A percentile compares a stretch with the other conserved stretches of the same genome.
phyloP scores from a whole-genome alignment of 1,140 invertebrate genomes.

The Arion vulgaris region DNA sequence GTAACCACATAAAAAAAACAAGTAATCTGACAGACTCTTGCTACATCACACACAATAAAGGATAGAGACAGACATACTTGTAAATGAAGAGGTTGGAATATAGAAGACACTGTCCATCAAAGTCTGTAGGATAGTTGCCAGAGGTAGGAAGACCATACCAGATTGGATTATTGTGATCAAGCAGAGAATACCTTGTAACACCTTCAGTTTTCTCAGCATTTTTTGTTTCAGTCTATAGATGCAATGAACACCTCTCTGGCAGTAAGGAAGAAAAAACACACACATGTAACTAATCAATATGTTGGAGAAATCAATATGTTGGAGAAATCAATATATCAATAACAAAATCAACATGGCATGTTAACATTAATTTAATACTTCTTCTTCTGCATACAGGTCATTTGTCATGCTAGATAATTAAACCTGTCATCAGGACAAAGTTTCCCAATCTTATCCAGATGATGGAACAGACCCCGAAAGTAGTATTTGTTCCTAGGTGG shows the following conservation, averaged over 20 bases:
- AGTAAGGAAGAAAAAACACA: not conserved
- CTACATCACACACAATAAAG: not conserved
- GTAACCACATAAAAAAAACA: not conserved
- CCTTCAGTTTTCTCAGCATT: not conserved
- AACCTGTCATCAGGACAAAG: no score
- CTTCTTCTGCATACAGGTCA: no score
- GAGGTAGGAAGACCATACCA: constrained; percentile 13
- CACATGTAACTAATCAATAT: not conserved
- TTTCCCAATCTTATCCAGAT: no score
- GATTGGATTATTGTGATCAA: not conserved
- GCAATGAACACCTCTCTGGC: constrained; percentile 28
- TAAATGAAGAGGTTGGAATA: constrained; percentile 20
- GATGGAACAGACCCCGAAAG: no score
- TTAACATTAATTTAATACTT: no score
- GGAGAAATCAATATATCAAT: no score
- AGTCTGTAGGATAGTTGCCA: not conserved
- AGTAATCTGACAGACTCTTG: not conserved
- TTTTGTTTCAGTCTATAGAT: not conserved
- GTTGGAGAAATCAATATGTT: no score
- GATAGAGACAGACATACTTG: not conserved
- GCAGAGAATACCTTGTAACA: constrained; percentile 2
- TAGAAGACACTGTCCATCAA: constrained; percentile 24
- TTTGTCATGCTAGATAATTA: no score
- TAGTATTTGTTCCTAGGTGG: no score
- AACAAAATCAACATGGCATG: no score